Evolutionary conservation across 2,797 vertebrate genomes (phyloP).

Genomic region (Liparis tanakae): DNA sequence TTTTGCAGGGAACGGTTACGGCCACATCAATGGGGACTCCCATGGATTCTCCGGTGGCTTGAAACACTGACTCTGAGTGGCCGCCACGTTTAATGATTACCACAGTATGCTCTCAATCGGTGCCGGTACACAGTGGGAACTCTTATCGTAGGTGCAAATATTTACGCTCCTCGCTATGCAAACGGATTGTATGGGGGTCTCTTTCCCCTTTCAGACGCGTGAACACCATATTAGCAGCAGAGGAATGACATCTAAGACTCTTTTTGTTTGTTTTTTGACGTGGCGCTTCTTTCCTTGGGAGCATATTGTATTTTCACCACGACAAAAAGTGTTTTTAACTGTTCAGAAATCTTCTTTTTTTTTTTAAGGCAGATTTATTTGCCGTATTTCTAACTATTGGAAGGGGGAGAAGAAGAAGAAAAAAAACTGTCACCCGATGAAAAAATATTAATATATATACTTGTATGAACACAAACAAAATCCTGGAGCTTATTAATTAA

Average conservation of each 20-base stretch:
- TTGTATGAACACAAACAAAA: slow-evolving; percentile 77
- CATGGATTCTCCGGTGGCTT: slow-evolving; percentile 58
- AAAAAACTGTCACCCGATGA: slow-evolving; percentile 79
- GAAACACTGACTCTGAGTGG: slow-evolving; percentile 67
- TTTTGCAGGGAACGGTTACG: slow-evolving; percentile 71
- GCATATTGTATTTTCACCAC: slow-evolving; percentile 92
- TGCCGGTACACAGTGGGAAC: not conserved
- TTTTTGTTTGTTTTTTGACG: slow-evolving; percentile 63
- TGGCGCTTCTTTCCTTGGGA: slow-evolving; percentile 90
- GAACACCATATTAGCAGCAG: slow-evolving; percentile 80
- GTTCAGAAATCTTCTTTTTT: slow-evolving; percentile 47
- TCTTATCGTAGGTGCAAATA: not conserved
- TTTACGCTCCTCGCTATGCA: not conserved
- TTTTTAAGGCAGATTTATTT: slow-evolving; percentile 77
- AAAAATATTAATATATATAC: slow-evolving; percentile 88
- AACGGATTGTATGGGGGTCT: not conserved
- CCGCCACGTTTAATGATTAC: not conserved
- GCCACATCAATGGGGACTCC: slow-evolving; percentile 62
- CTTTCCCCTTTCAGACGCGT: slow-evolving; percentile 72
- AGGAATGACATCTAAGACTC: slow-evolving; percentile 75
- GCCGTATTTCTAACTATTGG: slow-evolving; percentile 81
- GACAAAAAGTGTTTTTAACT: slow-evolving; percentile 84
- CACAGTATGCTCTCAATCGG: not conserved
- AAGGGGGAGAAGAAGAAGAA: slow-evolving; percentile 46
- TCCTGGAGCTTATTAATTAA: slow-evolving; percentile 88